Evolutionary conservation across 1,140 invertebrate species (phyloP), one percentile per base, ranked within the genome.

Genomic region (Musca vetustissima): DNA sequence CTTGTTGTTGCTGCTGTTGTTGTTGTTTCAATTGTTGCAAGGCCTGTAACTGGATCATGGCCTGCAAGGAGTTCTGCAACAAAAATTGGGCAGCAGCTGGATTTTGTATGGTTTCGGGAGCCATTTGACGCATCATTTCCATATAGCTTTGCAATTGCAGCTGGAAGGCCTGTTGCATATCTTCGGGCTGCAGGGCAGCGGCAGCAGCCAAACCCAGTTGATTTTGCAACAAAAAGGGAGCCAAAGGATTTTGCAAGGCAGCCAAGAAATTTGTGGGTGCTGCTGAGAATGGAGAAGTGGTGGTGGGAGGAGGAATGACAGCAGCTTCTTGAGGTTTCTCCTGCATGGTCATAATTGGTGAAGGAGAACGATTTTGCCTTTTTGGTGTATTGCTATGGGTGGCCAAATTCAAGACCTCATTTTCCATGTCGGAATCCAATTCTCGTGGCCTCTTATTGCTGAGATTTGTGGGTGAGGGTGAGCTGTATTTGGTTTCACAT

Each of bases 11-110:
- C 68, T 84, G 80, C 68, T 84, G 83, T 55, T 84, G 83, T 75
- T 85, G 84, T 71, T 86, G 87, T 68, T 92, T 91, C 65, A 91
- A 88, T 76, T 93, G 92, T 72, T 93, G 90, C 61, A 92, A 83
- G 66, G 91, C 92, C 73, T 93, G 90, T 47, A 93, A 85, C 74
- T 93, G 92, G 71, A 91, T 91, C 69, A 93, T 88, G 1, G 91
- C 90, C 75, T 94, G 92, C 57, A 81, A 69, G 2, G 79, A 80
- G 6, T 81, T 82, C 50, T 82, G 77, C 13, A 82, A 68, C 36
- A 82, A 71, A 50, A 80, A 78, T 66, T 81, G 80, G 1, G 76
- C 74, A 47, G 77, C 77, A 64, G 81, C 49, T 14, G 48, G 70
- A 59, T 32, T 74, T 66, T 67, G 68, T 32, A 72, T 53, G n/a